Conservation (phyloP, 2,113 vertebrate genomes). For the Neogobius melanostomus region DNA sequence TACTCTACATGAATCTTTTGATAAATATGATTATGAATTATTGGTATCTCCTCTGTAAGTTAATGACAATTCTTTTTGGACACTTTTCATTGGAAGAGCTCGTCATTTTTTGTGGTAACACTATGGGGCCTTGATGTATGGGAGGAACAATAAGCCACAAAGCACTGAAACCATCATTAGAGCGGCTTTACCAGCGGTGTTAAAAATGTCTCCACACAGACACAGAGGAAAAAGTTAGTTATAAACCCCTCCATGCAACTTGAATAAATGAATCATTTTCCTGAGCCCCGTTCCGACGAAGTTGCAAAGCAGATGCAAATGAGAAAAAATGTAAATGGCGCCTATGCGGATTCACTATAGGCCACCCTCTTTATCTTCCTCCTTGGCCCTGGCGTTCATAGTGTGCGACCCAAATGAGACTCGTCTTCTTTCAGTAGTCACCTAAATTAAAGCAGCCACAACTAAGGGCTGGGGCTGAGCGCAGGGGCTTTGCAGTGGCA, state of each 20-base stretch:
- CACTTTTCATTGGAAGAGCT: no score
- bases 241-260: conserved; percentile 17
- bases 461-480: conserved; percentile 70
- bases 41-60: no score
- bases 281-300: conserved; percentile 13
- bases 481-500: conserved; percentile 72
- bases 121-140: no score
- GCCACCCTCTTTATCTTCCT: conserved; percentile 40
- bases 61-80: no score
- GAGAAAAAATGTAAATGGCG: conserved; percentile 43
- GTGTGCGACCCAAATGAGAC: conserved; percentile 57
- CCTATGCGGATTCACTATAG: conserved; percentile 29
- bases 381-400: conserved; percentile 30
- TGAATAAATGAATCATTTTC: conserved; percentile 36
- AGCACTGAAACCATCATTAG: conserved; percentile 16
- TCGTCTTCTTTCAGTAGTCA: conserved; percentile 60
- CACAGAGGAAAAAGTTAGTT: not conserved
- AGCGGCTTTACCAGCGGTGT: conserved; percentile 11
- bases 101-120: no score
- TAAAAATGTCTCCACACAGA: not conserved
- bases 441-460: conserved; percentile 72
- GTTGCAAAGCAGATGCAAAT: conserved; percentile 41
- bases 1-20: no score
- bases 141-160: conserved; percentile 5
- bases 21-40: no score